Evolutionary conservation across 2,888 invertebrate genomes (phyloP).

Genomic region (Lasioglossum morio): DNA sequence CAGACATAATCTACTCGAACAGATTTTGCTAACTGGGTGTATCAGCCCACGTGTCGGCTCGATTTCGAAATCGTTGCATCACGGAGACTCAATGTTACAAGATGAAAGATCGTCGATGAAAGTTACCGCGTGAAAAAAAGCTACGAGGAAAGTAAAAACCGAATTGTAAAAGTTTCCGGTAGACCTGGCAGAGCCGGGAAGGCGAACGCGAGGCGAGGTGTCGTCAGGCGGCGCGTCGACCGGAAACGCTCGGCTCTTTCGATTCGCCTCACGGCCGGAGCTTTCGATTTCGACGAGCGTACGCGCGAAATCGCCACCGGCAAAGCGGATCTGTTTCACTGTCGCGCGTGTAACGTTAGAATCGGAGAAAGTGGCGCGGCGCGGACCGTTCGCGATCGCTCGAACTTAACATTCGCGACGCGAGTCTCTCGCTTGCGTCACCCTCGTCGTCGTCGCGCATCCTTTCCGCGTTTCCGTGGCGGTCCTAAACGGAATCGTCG

Average conservation of each 20-base stretch:
- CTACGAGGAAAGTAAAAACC: background rate
- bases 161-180: background rate
- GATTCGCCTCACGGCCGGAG: conserved; percentile 26
- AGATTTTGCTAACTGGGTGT: too few species aligned
- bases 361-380: conserved; percentile 75
- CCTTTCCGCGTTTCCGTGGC: conserved; percentile 12
- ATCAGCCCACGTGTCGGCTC: too few species aligned
- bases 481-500: background rate
- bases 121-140: background rate
- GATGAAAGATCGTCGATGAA: background rate
- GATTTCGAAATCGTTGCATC: too few species aligned
- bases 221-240: background rate
- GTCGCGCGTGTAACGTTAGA: conserved; percentile 79
- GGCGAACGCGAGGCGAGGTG: background rate
- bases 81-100: background rate
- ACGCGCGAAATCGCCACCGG: conserved; percentile 47
- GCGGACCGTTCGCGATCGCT: conserved; percentile 71
- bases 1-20: too few species aligned
- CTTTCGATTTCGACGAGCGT: conserved; percentile 64
- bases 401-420: conserved; percentile 77
- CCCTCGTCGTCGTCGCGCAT: conserved; percentile 1
- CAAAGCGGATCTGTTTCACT: conserved; percentile 78
- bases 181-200: background rate
- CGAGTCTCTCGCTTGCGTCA: conserved; percentile 57
- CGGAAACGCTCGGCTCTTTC: background rate